Evolutionary conservation across 1,140 invertebrate genomes (phyloP), one percentile per base, ranked within the genome.

Genomic region (Laupala kohalensis): DNA sequence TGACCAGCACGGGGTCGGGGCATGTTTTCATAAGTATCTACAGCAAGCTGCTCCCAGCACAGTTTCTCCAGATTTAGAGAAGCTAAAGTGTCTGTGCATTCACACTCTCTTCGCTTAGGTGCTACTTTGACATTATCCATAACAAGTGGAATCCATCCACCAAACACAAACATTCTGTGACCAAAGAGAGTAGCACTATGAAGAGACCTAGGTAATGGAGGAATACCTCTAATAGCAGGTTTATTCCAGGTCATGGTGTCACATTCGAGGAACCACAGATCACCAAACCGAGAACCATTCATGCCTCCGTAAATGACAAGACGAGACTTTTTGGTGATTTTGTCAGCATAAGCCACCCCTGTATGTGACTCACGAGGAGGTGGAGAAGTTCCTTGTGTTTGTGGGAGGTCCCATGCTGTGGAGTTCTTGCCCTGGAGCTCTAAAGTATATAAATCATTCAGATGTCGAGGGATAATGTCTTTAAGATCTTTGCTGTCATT

Each of bases 401-500:
- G 63, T 19, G 74, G 74, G n/a, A 73, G 63, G 23, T 74, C 74
- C 74, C 74, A 74, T 13, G 69, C 69, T 73, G 74, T 76, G 4
- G 75, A 73, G 24, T 76, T 75, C 62, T 77, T 76, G 15, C 74
- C 69, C 29, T 74, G 70, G 29, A 80, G 73, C 72, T 80, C 79
- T 69, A 80, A 74, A 27, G 76, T 78, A 73, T 78, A 80, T 25
- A 80, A 62, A 71, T 80, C 79, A 75, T 80, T 79, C 53, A 80
- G 71, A 73, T 80, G 79, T 25, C 77, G 77, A 27, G 97, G 96
- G 79, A 98, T 95, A 83, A 98, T 98, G 79, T 96, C 96, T 82
- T 98, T 98, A 0, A 95, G 94, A 83, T 99, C 96, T 77, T 97
- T 94, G 79, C 94, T 96, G 78, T 98, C 96, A 83, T 99, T 99